Evolutionary conservation across 2,797 vertebrate genomes (phyloP).

Genomic region (Brotogeris chrysoptera): DNA sequence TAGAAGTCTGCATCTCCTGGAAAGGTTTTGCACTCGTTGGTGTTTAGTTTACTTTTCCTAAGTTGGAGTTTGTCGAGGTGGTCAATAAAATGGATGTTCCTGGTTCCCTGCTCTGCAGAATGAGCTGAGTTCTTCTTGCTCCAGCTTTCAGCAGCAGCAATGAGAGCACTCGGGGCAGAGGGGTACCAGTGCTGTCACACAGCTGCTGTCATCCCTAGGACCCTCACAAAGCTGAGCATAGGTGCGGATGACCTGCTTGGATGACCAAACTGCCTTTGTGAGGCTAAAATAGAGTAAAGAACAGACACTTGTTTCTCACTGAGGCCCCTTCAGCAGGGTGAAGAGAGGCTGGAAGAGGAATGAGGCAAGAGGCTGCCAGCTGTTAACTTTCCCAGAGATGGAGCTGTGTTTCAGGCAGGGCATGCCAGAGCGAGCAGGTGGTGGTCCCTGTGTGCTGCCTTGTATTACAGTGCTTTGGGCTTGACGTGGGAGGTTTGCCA

Average conservation of each 20-base stretch:
- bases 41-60: neutral
- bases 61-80: neutral
- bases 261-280: neutral
- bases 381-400: rapidly evolving
- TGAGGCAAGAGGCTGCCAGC: neutral
- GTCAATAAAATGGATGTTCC: constrained; percentile 19
- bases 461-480: neutral
- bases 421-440: neutral
- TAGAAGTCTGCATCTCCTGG: neutral
- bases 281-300: neutral
- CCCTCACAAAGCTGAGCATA: neutral
- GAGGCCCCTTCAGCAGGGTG: neutral
- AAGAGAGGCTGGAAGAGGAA: neutral
- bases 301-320: neutral
- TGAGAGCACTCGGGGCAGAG: rapidly evolving
- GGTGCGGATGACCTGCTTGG: neutral
- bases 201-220: neutral
- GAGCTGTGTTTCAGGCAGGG: neutral
- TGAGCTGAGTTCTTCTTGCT: neutral
- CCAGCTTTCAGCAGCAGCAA: neutral
- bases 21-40: neutral
- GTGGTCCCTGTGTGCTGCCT: neutral
- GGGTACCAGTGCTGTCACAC: neutral
- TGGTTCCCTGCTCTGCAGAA: neutral
- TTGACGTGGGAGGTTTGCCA: neutral